Evolutionary conservation across 2,888 invertebrate genomes (phyloP), one percentile per base, ranked within the genome.

Genomic region (Phasia obesa): DNA sequence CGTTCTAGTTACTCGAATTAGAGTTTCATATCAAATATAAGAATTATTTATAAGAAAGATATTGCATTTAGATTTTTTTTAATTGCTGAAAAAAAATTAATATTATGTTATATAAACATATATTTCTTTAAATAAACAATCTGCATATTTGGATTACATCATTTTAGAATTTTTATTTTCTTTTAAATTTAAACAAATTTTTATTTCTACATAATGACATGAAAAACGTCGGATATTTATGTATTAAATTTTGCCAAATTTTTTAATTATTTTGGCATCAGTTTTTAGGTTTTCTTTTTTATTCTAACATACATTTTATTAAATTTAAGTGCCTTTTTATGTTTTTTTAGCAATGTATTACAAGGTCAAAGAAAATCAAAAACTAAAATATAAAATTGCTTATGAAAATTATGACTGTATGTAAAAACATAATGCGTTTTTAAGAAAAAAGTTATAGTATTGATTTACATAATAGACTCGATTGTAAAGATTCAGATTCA

Each of bases 281-380:
- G 23, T 13, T 44, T 11, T 59, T 64, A 4, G 35, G 11, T 13
- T 51, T 75, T n/a, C n/a, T n/a, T 53, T 75, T 62, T 21, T 49
- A 4, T 13, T 44, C 25, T n/a, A 35, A 35, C 17, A 55, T 19
- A 55, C 19, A 42, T 69, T 76, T 67, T 51, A 21, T 25, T 19
- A 51, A 69, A 60, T 69, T 17, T 42, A 42, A 76, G 15, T 47
- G 17, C 19, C 21, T 71, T 47, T 69, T 62, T 51, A 35, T 4
- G 9, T 38, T 19, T 64, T 57, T 55, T 1, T 19, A n/a, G 13
- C 19, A 55, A 81, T 55, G 53, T 81, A 55, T 77, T 71, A 81
- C 81, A 81, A 77, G 81, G 81, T 71, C 71, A 73, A 62, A 60
- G 53, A 70, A 67, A 76, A 71, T 65, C 4, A 23, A 6, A 44